Base-by-base conservation (phyloP, 2,797 vertebrate species). In the Tapera naevia region DNA sequence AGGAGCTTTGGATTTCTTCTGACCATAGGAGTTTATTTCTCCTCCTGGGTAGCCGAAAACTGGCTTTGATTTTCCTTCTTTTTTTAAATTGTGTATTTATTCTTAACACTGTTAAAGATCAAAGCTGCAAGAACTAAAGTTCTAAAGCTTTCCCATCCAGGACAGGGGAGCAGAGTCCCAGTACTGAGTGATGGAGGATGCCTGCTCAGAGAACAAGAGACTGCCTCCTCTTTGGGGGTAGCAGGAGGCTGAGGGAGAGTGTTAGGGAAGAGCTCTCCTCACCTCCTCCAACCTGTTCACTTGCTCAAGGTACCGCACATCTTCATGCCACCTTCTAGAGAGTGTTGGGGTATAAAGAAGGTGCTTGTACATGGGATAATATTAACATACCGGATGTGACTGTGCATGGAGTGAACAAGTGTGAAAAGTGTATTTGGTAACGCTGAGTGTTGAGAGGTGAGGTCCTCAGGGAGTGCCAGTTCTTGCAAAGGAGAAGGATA, bases 241-340 rank as follows among this genome's bases (percentile, higher is more conserved):
- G 41, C 60, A 33, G 84, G 25, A 37, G 51, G 60, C 3, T 2
- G 25, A 39, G 7, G 53, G 39, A 16, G 54, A 25, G 56, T 56
- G 32, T 15, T 8, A 1, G 39, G 53, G n/a, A 18, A 0, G 13
- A 43, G 56, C 13, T 62, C 32, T 17, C 10, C 1, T 1, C 11
- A 56, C 17, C 56, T 35, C n/a, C 61, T 28, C 48, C 50, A 17
- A 1, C 45, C 54, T 5, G 2, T 3, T 7, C 6, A 2, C 15
- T 45, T 14, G 28, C 56, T 64, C 30, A 0, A 3, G 60, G 33
- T 17, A 8, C 41, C 11, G n/a, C 58, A 4, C 13, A 0, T 45
- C 65, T 5, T 11, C 24, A 10, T 54, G 51, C 17, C 25, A 11
- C 27, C 51, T 60, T 9, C n/a, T 14, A 5, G 50, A 5, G 2